phyloP scores from a whole-genome alignment of 2,113 vertebrate genomes.

The Oreotrochilus melanogaster region DNA sequence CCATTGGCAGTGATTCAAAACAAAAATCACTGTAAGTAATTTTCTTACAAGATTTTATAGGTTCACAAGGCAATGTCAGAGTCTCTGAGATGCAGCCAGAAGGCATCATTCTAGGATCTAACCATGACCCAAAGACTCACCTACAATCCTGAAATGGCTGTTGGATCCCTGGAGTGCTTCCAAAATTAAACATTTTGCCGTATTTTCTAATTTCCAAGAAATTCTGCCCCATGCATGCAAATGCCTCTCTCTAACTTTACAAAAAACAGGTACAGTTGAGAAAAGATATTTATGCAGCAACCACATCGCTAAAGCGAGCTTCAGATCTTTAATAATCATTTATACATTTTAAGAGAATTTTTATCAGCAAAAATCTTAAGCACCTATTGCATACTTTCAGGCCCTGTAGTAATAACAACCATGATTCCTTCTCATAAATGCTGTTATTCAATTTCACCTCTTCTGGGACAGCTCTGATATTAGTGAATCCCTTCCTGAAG shows the following conservation, averaged over 20 bases:
- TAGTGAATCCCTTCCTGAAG: constrained; percentile 94
- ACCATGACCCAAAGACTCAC: not conserved
- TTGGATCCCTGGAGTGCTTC: not conserved
- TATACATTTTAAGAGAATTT: not conserved
- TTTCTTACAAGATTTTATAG: not conserved
- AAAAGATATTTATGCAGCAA: not conserved
- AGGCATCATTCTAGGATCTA: not conserved
- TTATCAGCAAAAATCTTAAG: not conserved
- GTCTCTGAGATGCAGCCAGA: not conserved
- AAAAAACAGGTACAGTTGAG: not conserved
- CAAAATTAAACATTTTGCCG: not conserved
- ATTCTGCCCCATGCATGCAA: not conserved
- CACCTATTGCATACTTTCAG: not conserved
- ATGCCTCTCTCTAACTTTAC: not conserved
- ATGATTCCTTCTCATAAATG: not conserved
- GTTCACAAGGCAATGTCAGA: not conserved
- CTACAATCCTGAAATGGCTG: not conserved
- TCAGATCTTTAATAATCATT: not conserved
- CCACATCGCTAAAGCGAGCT: not conserved
- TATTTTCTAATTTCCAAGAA: not conserved
- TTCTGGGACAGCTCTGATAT: constrained; percentile 91
- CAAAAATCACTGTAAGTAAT: not conserved
- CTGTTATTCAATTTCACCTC: constrained; percentile 81
- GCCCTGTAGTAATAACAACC: not conserved
- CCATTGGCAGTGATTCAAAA: not conserved